Conservation (phyloP, 2,113 vertebrate genomes). For the Hepsetus odoe region DNA sequence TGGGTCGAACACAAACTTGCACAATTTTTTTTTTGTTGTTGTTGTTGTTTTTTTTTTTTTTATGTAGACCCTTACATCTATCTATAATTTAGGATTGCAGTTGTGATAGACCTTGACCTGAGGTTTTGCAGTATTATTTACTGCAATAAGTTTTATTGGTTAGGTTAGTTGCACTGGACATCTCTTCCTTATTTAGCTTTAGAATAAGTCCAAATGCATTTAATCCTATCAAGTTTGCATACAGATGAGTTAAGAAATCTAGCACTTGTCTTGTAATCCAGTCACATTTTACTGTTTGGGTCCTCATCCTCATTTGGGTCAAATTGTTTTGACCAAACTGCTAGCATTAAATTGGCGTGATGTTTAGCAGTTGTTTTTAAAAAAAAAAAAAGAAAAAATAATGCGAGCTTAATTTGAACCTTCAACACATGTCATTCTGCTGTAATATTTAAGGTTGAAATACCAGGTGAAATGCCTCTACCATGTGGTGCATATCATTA, state of each 20-base stretch:
- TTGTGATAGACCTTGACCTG: not conserved
- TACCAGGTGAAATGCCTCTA: not conserved
- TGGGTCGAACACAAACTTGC: not conserved
- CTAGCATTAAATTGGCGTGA: not conserved
- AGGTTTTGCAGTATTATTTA: slow-evolving; percentile 21
- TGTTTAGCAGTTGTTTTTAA: not conserved
- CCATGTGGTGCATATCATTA: slow-evolving; percentile 11
- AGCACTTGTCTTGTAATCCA: not conserved
- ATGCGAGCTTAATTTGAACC: not conserved
- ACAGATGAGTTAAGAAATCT: too few relatives aligned
- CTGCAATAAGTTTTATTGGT: slow-evolving; percentile 39
- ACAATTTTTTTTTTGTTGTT: not conserved
- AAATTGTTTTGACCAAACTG: not conserved
- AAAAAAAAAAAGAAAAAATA: too few relatives aligned
- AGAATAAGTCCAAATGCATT: not conserved
- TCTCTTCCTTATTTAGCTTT: not conserved
- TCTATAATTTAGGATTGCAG: not conserved
- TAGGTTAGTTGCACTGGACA: slow-evolving; percentile 42
- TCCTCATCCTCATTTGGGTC: too few relatives aligned
- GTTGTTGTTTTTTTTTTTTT: too few relatives aligned
- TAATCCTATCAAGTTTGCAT: not conserved
- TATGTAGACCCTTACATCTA: too few relatives aligned
- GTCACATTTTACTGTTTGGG: not conserved
- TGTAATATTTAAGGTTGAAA: not conserved
- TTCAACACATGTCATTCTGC: too few relatives aligned